A percentile compares a stretch with the other conserved stretches of the same genome.
These are phyloP conservation scores for Drusus annulatus DNA, from an alignment of 1,140 invertebrate species.

Conservation along the genomic window DNA sequence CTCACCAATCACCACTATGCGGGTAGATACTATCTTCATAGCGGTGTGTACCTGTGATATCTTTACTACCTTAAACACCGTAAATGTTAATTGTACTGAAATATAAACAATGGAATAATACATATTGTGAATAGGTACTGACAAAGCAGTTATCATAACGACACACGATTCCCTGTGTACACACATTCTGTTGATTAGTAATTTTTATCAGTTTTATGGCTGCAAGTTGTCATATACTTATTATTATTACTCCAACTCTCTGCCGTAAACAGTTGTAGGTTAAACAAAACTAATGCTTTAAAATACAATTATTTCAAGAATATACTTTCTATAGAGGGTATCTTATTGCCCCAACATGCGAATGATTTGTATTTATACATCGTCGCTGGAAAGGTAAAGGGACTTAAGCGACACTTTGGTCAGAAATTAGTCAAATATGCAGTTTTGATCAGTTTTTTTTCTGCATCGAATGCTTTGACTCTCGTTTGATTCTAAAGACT, in stretches of 20 bases:
- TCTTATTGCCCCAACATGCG: too few relatives aligned
- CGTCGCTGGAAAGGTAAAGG: too few relatives aligned
- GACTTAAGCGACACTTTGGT: too few relatives aligned
- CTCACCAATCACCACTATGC: too few relatives aligned
- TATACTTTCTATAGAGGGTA: too few relatives aligned
- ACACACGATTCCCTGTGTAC: constrained; percentile 45
- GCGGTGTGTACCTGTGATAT: constrained; percentile 18
- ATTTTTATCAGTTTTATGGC: constrained; percentile 47
- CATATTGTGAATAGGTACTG: constrained; percentile 4
- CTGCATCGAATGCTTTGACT: too few relatives aligned
- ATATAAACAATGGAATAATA: constrained; percentile 30
- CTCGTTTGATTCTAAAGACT: too few relatives aligned
- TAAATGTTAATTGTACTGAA: constrained; percentile 30
- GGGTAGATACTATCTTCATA: too few relatives aligned
- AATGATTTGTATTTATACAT: too few relatives aligned
- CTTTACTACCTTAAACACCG: constrained; percentile 32
- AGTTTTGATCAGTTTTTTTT: too few relatives aligned
- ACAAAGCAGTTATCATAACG: constrained; percentile 35
- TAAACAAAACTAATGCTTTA: constrained; percentile 1
- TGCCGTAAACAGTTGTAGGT: constrained; percentile 21
- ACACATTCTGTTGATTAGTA: constrained; percentile 40
- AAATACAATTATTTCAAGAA: too few relatives aligned
- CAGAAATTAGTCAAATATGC: too few relatives aligned
- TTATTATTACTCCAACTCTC: constrained; percentile 8
- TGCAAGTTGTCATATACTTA: constrained; percentile 27